These are phyloP conservation scores for Frankliniella fusca DNA, from an alignment of 2,888 invertebrate species.

Conservation along the genomic window DNA sequence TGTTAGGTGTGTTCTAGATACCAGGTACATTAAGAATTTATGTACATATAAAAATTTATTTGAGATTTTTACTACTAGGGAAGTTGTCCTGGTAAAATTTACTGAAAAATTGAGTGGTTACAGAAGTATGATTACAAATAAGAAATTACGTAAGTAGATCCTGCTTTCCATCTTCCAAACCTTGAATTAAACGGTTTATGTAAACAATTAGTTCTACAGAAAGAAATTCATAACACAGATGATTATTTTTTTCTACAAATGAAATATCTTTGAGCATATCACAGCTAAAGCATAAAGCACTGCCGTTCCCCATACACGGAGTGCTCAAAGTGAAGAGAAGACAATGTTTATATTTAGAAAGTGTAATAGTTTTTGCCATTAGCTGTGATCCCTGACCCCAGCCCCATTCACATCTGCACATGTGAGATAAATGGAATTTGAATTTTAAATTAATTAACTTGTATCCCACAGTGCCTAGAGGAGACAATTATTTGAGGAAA, in stretches of 20 bases:
- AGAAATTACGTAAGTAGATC: no score
- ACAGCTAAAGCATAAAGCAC: background rate
- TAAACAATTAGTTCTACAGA: background rate
- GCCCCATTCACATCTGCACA: background rate
- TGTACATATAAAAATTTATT: no score
- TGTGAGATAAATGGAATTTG: background rate
- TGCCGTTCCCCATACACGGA: background rate
- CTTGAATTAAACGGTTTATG: no score
- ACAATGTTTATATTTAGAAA: background rate
- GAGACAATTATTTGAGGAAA: no score
- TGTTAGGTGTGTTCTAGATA: no score
- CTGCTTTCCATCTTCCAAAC: no score
- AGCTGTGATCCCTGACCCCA: constrained; percentile 3
- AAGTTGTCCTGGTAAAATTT: no score
- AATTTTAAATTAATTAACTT: background rate
- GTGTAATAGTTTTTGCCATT: background rate
- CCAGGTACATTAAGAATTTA: no score
- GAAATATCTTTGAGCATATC: constrained; percentile 17
- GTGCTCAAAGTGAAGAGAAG: background rate
- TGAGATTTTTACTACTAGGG: no score
- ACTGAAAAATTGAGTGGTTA: no score
- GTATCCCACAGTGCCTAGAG: no score
- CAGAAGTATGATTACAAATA: no score
- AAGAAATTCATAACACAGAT: background rate
- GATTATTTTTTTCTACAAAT: background rate